A percentile compares a stretch with the other conserved stretches of the same genome.
phyloP scores from a whole-genome alignment of 2,888 invertebrate species.

The Zaprionus lineosus region DNA sequence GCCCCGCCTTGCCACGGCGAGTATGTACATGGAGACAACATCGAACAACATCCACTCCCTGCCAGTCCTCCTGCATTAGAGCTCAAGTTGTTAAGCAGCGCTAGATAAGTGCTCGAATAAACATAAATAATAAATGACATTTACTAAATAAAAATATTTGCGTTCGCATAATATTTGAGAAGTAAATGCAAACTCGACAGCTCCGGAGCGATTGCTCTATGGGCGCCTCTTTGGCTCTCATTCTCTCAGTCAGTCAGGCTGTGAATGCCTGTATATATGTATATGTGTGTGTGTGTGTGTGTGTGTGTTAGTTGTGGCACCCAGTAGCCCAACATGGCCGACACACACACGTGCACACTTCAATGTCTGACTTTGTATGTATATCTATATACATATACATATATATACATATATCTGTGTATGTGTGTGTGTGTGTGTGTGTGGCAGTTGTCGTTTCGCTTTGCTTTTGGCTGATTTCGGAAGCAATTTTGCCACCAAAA shows the following conservation, averaged over 20 bases:
- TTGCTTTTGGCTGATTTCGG: conserved; percentile 70
- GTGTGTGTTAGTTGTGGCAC: conserved; percentile 47
- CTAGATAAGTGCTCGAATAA: conserved; percentile 82
- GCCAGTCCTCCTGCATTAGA: conserved; percentile 64
- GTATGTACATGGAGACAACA: no score
- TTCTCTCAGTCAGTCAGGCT: conserved; percentile 5
- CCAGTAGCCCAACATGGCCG: conserved; percentile 54
- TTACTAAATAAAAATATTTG: conserved; percentile 82
- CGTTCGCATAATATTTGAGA: conserved; percentile 81
- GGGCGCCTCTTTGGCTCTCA: conserved; percentile 60
- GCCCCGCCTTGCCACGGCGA: conserved; percentile 23
- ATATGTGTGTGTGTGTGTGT: conserved; percentile 14
- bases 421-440: conserved; percentile 45
- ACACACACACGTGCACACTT: conserved; percentile 38
- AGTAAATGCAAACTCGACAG: conserved; percentile 77
- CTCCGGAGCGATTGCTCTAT: conserved; percentile 65
- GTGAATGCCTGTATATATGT: background rate
- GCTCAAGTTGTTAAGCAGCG: conserved; percentile 79
- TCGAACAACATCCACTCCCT: no score
- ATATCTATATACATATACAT: no score
- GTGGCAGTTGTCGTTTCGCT: conserved; percentile 43
- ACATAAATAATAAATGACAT: conserved; percentile 82
- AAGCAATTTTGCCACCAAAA: conserved; percentile 75
- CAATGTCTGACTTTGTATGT: no score
- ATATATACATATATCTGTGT: no score